Evolutionary conservation across 2,113 vertebrate genomes (phyloP).

Genomic region (Oryzias woworae): DNA sequence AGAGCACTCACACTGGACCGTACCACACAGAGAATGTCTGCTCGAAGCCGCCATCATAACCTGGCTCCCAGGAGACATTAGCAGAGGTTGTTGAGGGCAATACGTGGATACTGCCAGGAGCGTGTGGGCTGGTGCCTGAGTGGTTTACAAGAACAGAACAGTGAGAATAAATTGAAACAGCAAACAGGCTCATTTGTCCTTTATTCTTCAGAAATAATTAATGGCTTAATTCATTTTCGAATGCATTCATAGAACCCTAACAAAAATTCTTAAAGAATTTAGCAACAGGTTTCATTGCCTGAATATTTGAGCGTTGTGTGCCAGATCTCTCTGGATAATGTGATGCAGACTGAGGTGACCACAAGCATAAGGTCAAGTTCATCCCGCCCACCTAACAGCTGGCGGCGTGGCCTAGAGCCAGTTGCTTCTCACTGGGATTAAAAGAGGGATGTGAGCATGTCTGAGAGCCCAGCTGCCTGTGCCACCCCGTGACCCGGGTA

Average conservation of each 20-base stretch:
- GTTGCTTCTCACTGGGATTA: conserved; percentile 33
- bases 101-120: conserved; percentile 90
- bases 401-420: conserved; percentile 45
- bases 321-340: conserved; percentile 10
- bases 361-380: conserved; percentile 44
- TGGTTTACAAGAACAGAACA: conserved; percentile 35
- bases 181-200: conserved; percentile 5
- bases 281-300: conserved; percentile 7
- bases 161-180: conserved; percentile 23
- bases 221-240: background rate
- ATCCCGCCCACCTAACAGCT: conserved; percentile 50
- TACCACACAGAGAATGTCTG: conserved; percentile 99
- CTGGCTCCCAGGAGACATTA: conserved; percentile 97
- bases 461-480: conserved; percentile 46
- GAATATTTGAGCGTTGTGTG: background rate
- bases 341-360: conserved; percentile 15
- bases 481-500: conserved; percentile 28
- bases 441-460: conserved; percentile 35
- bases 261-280: background rate
- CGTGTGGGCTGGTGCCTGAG: conserved; percentile 96
- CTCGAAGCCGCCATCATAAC: conserved; percentile 97
- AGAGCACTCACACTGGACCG: conserved; percentile 98
- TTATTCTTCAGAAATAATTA: conserved; percentile 7
- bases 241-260: background rate
- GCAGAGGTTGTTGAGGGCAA: conserved; percentile 91